Conservation (phyloP, 2,113 vertebrate species). For the Piliocolobus tephrosceles region DNA sequence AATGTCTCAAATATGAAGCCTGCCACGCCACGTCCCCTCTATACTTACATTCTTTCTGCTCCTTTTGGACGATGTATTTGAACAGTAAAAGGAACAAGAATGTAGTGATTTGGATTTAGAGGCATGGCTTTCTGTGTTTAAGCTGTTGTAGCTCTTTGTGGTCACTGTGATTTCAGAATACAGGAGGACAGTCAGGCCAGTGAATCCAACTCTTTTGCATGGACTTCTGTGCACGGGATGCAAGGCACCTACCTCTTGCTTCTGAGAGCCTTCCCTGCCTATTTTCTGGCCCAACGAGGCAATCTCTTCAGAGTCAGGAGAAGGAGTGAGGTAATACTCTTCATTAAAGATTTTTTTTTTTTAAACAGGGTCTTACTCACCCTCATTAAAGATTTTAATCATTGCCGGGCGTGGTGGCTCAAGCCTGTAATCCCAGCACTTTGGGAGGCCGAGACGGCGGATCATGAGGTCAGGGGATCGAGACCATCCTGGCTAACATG, state of each 20-base stretch:
- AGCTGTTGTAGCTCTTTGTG: neutral
- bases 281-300: neutral
- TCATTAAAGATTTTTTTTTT: neutral
- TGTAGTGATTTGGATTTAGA: neutral
- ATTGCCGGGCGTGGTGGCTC: no score
- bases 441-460: no score
- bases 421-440: no score
- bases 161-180: neutral
- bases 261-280: neutral
- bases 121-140: neutral
- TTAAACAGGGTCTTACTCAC: no score
- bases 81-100: neutral
- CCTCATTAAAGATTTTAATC: no score
- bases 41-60: neutral
- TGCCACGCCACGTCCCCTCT: neutral
- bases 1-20: neutral
- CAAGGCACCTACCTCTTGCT: no score
- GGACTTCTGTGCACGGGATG: accelerated
- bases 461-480: no score
- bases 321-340: neutral
- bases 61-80: neutral
- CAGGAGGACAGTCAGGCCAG: neutral
- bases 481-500: no score
- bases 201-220: accelerated
- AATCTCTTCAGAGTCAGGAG: neutral